Evolutionary conservation across 2,113 vertebrate genomes (phyloP).

Genomic region (Pygathrix nemaeus): DNA sequence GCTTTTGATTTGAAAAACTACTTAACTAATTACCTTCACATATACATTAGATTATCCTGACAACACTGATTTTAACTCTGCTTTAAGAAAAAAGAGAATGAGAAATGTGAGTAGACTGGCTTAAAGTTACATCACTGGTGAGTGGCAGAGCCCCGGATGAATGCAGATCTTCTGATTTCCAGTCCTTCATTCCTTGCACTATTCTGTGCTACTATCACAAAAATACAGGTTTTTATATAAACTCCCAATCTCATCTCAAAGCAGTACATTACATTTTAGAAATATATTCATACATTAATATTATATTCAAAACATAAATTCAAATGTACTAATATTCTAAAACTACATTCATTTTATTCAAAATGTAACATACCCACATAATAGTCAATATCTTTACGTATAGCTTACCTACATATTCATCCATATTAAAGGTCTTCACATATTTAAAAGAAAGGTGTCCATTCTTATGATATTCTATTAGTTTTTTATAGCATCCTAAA

Average conservation of each 20-base stretch:
- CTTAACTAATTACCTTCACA: conserved; percentile 27
- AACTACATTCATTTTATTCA: conserved; percentile 21
- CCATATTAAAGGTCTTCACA: conserved; percentile 92
- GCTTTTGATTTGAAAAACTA: not conserved
- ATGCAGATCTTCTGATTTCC: not conserved
- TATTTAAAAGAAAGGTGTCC: conserved; percentile 90
- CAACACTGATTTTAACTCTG: not conserved
- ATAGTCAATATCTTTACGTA: conserved; percentile 1
- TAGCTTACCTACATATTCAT: conserved; percentile 90
- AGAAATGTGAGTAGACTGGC: not conserved
- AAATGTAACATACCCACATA: not conserved
- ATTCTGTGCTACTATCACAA: not conserved
- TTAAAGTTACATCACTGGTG: not conserved
- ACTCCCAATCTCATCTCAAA: not conserved
- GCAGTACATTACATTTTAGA: not conserved
- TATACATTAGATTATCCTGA: not conserved
- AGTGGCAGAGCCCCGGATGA: not conserved
- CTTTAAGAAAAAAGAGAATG: not conserved
- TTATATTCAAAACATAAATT: conserved; percentile 9
- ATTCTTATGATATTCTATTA: conserved; percentile 90
- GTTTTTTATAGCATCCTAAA: conserved; percentile 89
- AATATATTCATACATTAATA: not conserved
- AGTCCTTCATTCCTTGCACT: not conserved
- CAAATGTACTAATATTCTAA: not conserved
- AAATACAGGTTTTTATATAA: not conserved